Percentiles rank a stretch among this genome's conserved stretches.
These are phyloP conservation scores for Palythoa heliodiscus DNA, from an alignment of 92 coral and sea anemone species.

Conservation along the genomic window DNA sequence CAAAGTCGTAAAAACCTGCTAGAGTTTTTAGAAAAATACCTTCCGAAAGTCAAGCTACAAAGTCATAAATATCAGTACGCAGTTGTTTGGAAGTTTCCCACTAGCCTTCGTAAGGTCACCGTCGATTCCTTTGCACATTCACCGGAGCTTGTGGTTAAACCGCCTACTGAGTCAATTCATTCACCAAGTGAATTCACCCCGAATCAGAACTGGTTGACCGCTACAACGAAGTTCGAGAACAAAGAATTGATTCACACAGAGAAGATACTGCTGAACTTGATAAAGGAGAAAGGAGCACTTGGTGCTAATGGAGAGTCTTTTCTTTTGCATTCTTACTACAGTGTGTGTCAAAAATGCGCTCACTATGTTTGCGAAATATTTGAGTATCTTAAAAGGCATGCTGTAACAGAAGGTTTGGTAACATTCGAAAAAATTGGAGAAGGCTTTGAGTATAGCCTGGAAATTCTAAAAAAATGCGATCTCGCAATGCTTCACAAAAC, in stretches of 20 bases:
- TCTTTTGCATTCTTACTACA: slow-evolving; percentile 15
- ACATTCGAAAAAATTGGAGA: background rate
- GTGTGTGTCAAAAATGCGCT: slow-evolving; percentile 15
- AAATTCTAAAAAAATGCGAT: background rate
- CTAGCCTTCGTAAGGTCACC: background rate
- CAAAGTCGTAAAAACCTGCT: no score
- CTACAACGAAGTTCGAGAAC: background rate
- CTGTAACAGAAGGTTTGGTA: background rate
- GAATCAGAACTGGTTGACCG: slow-evolving; percentile 10
- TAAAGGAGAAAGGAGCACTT: background rate
- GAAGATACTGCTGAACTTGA: background rate
- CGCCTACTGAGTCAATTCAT: background rate
- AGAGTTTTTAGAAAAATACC: no score
- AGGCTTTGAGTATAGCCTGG: background rate
- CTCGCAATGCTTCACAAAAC: background rate
- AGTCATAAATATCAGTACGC: background rate
- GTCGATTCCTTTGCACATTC: background rate
- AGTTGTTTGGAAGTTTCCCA: background rate
- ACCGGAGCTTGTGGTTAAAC: background rate
- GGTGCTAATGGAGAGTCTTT: background rate
- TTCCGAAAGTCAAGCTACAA: background rate
- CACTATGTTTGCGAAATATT: slow-evolving; percentile 2
- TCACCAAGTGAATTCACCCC: background rate
- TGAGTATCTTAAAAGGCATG: background rate
- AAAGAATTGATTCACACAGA: background rate